Conservation (phyloP, 92 coral and sea anemone genomes). For the Bergia puertoricense region DNA sequence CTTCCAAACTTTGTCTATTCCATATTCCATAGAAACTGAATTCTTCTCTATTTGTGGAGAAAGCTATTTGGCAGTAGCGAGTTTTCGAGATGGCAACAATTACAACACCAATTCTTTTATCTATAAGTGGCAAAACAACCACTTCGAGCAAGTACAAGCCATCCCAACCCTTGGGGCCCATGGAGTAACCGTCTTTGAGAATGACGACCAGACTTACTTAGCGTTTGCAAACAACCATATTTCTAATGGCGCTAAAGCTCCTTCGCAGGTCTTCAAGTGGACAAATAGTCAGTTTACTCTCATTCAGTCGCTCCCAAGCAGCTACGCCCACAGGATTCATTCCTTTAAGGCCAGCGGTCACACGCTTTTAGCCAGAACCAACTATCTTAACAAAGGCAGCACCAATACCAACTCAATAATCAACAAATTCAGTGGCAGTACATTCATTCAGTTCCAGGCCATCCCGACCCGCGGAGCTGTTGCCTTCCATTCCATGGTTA, state of each 20-base stretch:
- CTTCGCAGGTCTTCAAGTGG: constrained; percentile 53
- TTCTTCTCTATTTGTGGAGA: constrained; percentile 28
- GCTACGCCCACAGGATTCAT: constrained; percentile 12
- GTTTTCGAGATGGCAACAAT: constrained; percentile 3
- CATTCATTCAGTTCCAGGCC: constrained; percentile 45
- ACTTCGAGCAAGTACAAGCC: constrained; percentile 45
- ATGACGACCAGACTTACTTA: constrained; percentile 28
- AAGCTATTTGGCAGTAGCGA: constrained; percentile 24
- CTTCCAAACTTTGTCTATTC: constrained; percentile 2
- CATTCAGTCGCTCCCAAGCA: constrained; percentile 45
- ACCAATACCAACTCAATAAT: constrained; percentile 29
- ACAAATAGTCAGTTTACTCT: constrained; percentile 31
- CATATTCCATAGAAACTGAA: neutral
- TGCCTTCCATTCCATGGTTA: constrained; percentile 47
- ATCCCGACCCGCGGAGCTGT: constrained; percentile 49
- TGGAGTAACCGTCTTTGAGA: constrained; percentile 36
- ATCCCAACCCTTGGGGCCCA: constrained; percentile 43
- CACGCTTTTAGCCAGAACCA: constrained; percentile 49
- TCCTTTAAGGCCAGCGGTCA: constrained; percentile 44
- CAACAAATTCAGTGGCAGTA: constrained; percentile 48
- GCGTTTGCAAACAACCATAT: constrained; percentile 48
- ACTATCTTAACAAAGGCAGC: constrained; percentile 14
- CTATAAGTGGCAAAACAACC: constrained; percentile 44
- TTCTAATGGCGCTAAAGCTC: constrained; percentile 4
- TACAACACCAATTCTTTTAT: constrained; percentile 42